Evolutionary conservation across 2,888 invertebrate genomes (phyloP).

Genomic region (Pyrrhosoma nymphula): DNA sequence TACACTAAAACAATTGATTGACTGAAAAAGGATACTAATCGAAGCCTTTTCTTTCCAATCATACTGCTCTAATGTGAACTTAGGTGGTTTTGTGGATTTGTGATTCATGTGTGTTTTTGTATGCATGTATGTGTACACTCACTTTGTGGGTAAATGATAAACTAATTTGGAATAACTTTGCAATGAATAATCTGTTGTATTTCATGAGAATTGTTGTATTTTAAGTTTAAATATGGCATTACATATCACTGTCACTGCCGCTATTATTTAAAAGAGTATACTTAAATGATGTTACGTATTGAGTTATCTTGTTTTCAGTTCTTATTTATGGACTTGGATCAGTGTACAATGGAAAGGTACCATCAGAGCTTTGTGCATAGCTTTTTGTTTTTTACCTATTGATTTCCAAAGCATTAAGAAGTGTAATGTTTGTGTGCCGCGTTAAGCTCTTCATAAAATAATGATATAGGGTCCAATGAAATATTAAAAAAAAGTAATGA

Average conservation of each 20-base stretch:
- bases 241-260: slow-evolving; percentile 35
- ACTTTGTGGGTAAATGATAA: slow-evolving; percentile 23
- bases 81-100: slow-evolving; percentile 36
- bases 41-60: neutral
- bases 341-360: neutral
- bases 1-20: slow-evolving; percentile 19
- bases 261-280: slow-evolving; percentile 28
- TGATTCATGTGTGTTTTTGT: slow-evolving; percentile 36
- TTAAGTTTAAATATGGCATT: slow-evolving; percentile 39
- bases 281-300: slow-evolving; percentile 24
- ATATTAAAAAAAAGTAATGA: neutral
- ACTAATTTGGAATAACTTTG: neutral
- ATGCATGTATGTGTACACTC: slow-evolving; percentile 24
- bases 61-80: slow-evolving; percentile 31
- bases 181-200: slow-evolving; percentile 25
- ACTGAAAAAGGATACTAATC: slow-evolving; percentile 25
- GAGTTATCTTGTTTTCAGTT: slow-evolving; percentile 31
- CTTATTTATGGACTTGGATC: slow-evolving; percentile 28
- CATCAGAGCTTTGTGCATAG: slow-evolving; percentile 36
- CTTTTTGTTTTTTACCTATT: neutral
- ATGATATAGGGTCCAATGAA: slow-evolving; percentile 15
- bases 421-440: neutral
- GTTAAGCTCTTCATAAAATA: neutral
- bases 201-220: slow-evolving; percentile 35
- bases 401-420: neutral